phyloP scores from a whole-genome alignment of 2,888 invertebrate genomes.

The Trilocha varians region DNA sequence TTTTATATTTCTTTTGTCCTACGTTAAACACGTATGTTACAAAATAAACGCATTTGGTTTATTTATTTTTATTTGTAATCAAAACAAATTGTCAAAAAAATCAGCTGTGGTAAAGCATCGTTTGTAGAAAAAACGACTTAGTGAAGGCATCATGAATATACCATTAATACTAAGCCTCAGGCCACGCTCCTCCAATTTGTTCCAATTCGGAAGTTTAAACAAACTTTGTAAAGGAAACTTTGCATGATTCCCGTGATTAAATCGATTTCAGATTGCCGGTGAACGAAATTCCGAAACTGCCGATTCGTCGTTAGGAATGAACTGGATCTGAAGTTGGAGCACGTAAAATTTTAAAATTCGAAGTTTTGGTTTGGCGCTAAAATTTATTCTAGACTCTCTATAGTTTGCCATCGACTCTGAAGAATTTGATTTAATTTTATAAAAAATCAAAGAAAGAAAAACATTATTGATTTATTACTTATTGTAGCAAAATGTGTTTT shows the following conservation, averaged over 20 bases:
- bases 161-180: slow-evolving; percentile 62
- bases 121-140: slow-evolving; percentile 27
- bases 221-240: slow-evolving; percentile 61
- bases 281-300: slow-evolving; percentile 57
- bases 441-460: no score
- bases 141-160: slow-evolving; percentile 51
- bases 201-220: slow-evolving; percentile 60
- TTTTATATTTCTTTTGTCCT: no score
- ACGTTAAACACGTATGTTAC: no score
- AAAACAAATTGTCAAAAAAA: no score
- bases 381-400: slow-evolving; percentile 26
- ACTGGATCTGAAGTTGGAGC: slow-evolving; percentile 44
- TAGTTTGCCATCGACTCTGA: slow-evolving; percentile 1
- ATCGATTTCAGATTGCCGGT: slow-evolving; percentile 67
- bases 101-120: no score
- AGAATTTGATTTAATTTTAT: no score
- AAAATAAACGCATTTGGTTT: no score
- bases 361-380: slow-evolving; percentile 35
- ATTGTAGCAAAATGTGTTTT: no score
- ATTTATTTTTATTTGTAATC: no score
- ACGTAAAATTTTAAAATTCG: slow-evolving; percentile 51
- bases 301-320: slow-evolving; percentile 59
- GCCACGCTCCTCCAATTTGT: slow-evolving; percentile 66
- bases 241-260: slow-evolving; percentile 68
- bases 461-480: no score